Evolutionary conservation across 2,888 invertebrate genomes (phyloP), one percentile per base, ranked within the genome.

Genomic region (Polia nebulosa): DNA sequence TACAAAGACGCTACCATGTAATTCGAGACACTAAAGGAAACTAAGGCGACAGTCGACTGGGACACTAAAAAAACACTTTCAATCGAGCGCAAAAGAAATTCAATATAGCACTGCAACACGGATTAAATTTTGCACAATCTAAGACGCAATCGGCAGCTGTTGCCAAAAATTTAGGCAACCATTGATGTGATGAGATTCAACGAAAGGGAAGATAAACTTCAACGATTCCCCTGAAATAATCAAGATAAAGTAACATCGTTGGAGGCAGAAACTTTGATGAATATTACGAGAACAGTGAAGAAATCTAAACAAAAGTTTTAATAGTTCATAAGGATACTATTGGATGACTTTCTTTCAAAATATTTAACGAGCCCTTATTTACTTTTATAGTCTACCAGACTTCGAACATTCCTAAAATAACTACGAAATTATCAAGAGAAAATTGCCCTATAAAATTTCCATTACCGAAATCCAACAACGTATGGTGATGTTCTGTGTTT

Each of bases 51-150:
- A 93, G 91, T 91, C 88, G 90, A 92, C 93, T 87, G 91, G 88
- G 91, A 92, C 89, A 91, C 83, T 88, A 90, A 91, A 91, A 92
- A 94, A 94, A 93, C 79, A 90, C 83, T 89, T 90, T 90, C 92
- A 92, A 93, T 94, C 92, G 93, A 94, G 90, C 92, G 93, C 86
- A 87, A 91, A 92, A 91, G 95, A 94, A 95, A 95, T 90, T 90
- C 92, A 94, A 95, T 95, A 95, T 91, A 88, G 88, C 83, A 90
- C 87, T 92, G 94, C 91, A 92, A 89, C 86, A 89, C 82, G 89
- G 93, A 95, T 95, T 94, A 94, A 93, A 93, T 94, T 94, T 95
- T 95, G 93, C 92, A 92, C 93, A 95, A 94, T 93, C 93, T 91
- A 85, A 90, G 88, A 87, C 87, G 85, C 83, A 88, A 92, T 92